Base-by-base conservation (phyloP, 2,113 vertebrate species). In the Lasiurus cinereus region DNA sequence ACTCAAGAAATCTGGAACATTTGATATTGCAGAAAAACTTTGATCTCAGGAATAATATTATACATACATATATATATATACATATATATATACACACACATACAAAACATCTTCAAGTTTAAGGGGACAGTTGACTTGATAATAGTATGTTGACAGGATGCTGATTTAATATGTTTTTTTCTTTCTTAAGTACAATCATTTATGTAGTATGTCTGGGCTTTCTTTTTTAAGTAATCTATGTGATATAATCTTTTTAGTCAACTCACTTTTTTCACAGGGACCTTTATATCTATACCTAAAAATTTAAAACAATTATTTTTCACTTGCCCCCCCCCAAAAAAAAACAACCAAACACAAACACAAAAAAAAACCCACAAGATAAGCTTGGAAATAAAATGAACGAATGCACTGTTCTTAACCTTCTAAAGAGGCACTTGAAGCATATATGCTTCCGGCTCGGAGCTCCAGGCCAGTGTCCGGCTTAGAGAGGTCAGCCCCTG, bases 171-270 rank as follows among this genome's bases (percentile, higher is more conserved):
- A 56, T 11, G 76, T 15, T 43, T 82, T 84, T 39, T 19, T 7
- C 77, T 82, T 15, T 36, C 64, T 15, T 80, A 88, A 29, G 67
- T 85, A 31, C 16, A 92, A 78, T 70, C 82, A 83, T 90, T 69
- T 69, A 78, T 85, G 52, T 46, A 74, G 73, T 59, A 46, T 43
- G 18, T 74, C 43, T 43, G 43, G 8, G 14, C 70, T 84, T 46
- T 67, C 80, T 73, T 88, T 85, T 69, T 66, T 19, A 77, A 85
- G 12, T 74, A 36, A 90, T 94, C 80, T 92, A 64, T 27, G 13
- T 93, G 43, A 70, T 64, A 46, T 52, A 85, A 89, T 91, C 22
- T 89, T 96, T 96, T 96, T 76, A 95, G 92, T 94, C 88, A 85
- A 92, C 52, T 88, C 31, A 22, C n/a, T 92, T 91, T 82, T 95